Evolutionary conservation across 2,113 vertebrate species (phyloP), one percentile per base, ranked within the genome.

Genomic region (Xenus cinereus): DNA sequence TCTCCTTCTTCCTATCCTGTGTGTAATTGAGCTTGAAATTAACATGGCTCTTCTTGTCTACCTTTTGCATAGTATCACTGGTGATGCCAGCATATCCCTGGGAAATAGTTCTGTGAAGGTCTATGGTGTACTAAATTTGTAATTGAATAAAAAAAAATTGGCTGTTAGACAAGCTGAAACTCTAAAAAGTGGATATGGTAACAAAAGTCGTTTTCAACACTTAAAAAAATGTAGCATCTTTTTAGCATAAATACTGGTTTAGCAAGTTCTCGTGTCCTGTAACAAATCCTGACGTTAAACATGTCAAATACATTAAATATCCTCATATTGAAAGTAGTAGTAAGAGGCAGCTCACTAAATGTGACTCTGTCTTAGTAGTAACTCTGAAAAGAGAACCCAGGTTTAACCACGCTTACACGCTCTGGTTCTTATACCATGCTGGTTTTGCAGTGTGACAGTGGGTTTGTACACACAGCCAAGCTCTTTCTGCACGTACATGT

Each of bases 11-110:
- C 12, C 51, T 92, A 89, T 89, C 69, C 80, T 89, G 57, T 90
- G 91, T 73, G 93, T 92, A 97, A 93, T 95, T 90, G 72, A 93
- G 89, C 93, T 96, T 94, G 93, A 96, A 97, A 96, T 97, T 84
- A 96, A 64, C 24, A 35, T 73, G 41, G 64, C 39, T 83, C 14
- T 60, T 94, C 75, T 87, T 84, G 84, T 86, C 89, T 95, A 22
- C 68, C 60, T 90, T 73, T 71, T 95, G 67, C 74, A 16, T 59
- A 35, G 73, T 76, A 53, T 73, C 78, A 53, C 45, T 82, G 76
- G 59, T 93, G 89, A 83, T 93, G 91, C 95, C 94, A 95, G 94
- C 94, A 77, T 39, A 87, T 94, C 62, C 46, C 89, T 81, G 66
- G 85, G 77, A 94, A 95, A 13, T 90, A 69, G 28, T 87, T 95